These are phyloP conservation scores for Heliornis fulica DNA, from an alignment of 2,113 vertebrate species.

Conservation along the genomic window DNA sequence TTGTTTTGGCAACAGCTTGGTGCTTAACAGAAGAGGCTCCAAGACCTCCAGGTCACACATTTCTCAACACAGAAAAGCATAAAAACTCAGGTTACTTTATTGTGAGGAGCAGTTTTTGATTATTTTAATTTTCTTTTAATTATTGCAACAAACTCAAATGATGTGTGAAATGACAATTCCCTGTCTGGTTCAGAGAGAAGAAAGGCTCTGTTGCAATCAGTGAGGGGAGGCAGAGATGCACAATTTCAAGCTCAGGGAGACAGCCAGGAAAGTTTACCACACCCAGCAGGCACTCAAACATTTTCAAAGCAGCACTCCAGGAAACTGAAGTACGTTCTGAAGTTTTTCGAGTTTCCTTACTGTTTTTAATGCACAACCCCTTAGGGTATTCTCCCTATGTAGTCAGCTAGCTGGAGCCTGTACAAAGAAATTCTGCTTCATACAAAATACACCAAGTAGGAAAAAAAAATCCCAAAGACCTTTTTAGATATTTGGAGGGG, in stretches of 20 bases:
- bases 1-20: background rate
- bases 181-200: background rate
- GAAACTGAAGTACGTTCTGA: background rate
- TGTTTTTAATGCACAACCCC: slow-evolving; percentile 8
- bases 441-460: background rate
- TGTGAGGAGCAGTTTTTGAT: background rate
- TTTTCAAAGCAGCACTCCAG: slow-evolving; percentile 45
- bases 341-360: slow-evolving; percentile 20
- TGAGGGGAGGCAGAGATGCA: background rate
- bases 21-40: background rate
- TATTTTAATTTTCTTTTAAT: background rate
- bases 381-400: background rate
- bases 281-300: slow-evolving; percentile 17
- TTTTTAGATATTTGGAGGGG: background rate
- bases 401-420: slow-evolving; percentile 43
- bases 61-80: slow-evolving; percentile 1
- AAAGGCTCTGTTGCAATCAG: background rate
- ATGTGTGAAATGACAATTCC: background rate
- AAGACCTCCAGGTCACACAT: background rate
- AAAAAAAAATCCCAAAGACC: background rate
- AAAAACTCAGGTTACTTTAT: background rate
- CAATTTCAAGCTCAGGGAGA: background rate
- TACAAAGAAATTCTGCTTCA: slow-evolving; percentile 28
- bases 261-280: slow-evolving; percentile 26
- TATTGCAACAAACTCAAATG: background rate